phyloP scores from a whole-genome alignment of 2,113 vertebrate species.

The Strix uralensis region DNA sequence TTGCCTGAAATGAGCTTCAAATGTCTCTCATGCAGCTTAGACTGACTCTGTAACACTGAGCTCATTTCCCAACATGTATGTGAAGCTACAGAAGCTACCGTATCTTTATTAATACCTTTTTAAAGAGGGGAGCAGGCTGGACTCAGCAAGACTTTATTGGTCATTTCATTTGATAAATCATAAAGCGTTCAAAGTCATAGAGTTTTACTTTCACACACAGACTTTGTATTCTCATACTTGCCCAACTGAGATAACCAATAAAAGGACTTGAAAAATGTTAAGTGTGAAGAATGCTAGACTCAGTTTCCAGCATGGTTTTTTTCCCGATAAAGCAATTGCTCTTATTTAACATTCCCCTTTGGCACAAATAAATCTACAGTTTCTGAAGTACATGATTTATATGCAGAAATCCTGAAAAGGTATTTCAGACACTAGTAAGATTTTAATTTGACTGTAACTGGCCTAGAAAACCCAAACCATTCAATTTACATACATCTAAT shows the following conservation, averaged over 20 bases:
- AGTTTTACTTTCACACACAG: not conserved
- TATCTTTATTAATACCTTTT: not conserved
- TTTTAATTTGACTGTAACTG: conserved; percentile 55
- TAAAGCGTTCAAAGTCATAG: not conserved
- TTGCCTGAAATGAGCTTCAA: not conserved
- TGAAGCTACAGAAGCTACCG: not conserved
- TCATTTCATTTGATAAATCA: not conserved
- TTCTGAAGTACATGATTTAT: conserved; percentile 25
- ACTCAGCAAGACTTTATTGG: not conserved
- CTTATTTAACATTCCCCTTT: not conserved
- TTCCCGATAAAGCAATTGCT: not conserved
- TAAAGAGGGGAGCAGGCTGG: not conserved
- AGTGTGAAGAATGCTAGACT: not conserved
- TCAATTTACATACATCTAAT: conserved; percentile 42
- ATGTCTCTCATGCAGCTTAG: not conserved
- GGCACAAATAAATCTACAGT: conserved; percentile 11
- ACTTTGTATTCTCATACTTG: not conserved
- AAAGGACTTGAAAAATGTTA: not conserved
- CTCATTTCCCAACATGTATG: not conserved
- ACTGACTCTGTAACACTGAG: fast-evolving
- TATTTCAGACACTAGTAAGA: conserved; percentile 42
- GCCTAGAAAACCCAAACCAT: conserved; percentile 29
- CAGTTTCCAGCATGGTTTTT: not conserved
- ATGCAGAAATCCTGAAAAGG: conserved; percentile 34
- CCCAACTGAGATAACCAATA: not conserved